These are phyloP conservation scores for Proteles cristata DNA, from an alignment of 2,113 vertebrate species.

Conservation along the genomic window DNA sequence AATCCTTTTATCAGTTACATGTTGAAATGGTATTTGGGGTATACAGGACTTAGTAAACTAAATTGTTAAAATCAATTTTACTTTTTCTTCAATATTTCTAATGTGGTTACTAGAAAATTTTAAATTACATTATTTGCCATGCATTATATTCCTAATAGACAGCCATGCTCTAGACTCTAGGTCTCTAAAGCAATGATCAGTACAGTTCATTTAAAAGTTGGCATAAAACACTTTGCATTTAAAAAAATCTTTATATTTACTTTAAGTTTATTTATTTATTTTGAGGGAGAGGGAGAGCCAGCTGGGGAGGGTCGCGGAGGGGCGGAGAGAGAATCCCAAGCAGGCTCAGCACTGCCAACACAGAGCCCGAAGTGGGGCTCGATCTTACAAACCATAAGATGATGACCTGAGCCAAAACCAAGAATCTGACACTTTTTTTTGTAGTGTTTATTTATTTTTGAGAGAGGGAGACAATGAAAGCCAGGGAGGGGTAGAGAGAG, in stretches of 20 bases:
- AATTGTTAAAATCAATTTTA: neutral
- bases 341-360: no score
- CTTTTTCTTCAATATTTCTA: neutral
- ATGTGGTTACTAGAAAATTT: neutral
- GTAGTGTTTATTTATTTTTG: no score
- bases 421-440: no score
- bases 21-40: neutral
- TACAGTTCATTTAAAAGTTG: neutral
- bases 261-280: no score
- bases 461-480: no score
- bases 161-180: neutral
- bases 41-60: neutral
- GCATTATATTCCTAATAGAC: neutral
- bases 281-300: no score
- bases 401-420: no score
- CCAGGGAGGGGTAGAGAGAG: no score
- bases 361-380: no score
- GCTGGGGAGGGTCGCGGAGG: no score
- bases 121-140: neutral
- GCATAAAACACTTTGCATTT: neutral
- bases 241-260: neutral
- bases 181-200: neutral
- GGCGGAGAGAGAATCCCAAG: no score
- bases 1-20: neutral
- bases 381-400: no score